phyloP scores from a whole-genome alignment of 2,113 vertebrate genomes.

The Myiagra hebetior region DNA sequence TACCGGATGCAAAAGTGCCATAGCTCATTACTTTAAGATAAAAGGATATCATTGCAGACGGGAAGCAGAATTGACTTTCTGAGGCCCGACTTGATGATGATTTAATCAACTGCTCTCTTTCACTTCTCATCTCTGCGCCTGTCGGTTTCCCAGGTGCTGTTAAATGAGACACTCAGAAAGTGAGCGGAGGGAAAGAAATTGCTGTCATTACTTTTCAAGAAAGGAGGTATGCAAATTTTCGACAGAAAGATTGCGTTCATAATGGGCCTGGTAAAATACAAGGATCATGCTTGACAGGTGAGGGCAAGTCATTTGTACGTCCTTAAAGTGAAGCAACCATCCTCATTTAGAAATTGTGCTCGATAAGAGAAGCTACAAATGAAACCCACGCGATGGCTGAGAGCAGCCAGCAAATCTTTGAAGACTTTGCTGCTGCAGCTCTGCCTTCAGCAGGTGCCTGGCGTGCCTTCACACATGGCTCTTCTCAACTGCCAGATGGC shows the following conservation, averaged over 20 bases:
- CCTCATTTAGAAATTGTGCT: constrained; percentile 76
- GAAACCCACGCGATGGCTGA: constrained; percentile 53
- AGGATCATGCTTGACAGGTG: constrained; percentile 89
- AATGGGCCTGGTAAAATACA: constrained; percentile 90
- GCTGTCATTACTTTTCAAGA: constrained; percentile 94
- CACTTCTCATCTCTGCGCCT: constrained; percentile 95
- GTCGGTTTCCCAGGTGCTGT: constrained; percentile 96
- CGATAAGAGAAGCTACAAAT: constrained; percentile 73
- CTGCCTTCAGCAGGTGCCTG: constrained; percentile 51
- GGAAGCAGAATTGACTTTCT: constrained; percentile 99
- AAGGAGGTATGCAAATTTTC: constrained; percentile 95
- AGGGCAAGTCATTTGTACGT: constrained; percentile 86
- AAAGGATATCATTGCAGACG: constrained; percentile 99
- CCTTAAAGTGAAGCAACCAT: constrained; percentile 79
- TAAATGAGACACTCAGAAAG: constrained; percentile 94
- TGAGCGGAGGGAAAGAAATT: constrained; percentile 88
- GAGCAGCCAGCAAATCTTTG: constrained; percentile 9
- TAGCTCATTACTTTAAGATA: constrained; percentile 99
- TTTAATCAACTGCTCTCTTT: constrained; percentile 99
- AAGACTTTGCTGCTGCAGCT: background rate
- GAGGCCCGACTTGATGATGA: constrained; percentile 97
- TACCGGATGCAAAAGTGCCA: constrained; percentile 99
- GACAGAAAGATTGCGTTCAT: constrained; percentile 90
- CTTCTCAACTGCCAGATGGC: constrained; percentile 43
- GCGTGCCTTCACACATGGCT: constrained; percentile 4